Evolutionary conservation across 2,797 vertebrate genomes (phyloP).

Genomic region (Pseudochaenichthys georgianus): DNA sequence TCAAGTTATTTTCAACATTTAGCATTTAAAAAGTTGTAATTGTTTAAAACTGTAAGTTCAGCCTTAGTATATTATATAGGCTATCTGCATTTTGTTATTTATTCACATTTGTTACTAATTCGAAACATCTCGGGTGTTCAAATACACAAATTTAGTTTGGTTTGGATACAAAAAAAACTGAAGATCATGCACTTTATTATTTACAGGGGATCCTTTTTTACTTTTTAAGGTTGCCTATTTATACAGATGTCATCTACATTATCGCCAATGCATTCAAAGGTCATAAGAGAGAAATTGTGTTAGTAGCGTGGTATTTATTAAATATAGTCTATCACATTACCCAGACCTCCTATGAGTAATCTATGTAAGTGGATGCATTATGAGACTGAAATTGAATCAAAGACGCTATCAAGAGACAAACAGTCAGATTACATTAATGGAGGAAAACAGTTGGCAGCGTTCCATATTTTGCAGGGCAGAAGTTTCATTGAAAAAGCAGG

Average conservation of each 20-base stretch:
- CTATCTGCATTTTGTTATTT: neutral
- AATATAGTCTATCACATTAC: neutral
- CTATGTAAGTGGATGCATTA: slow-evolving; percentile 20
- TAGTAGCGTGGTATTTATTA: slow-evolving; percentile 12
- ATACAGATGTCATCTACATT: neutral
- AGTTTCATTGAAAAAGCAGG: slow-evolving; percentile 9
- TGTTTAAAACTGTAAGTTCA: neutral
- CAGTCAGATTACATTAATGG: slow-evolving; percentile 13
- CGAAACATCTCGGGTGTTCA: neutral
- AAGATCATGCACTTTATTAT: no score
- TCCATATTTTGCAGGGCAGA: neutral
- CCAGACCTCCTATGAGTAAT: slow-evolving; percentile 7
- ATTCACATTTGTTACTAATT: neutral
- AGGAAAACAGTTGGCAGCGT: slow-evolving; percentile 22
- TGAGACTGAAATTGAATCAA: slow-evolving; percentile 32
- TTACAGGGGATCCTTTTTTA: neutral
- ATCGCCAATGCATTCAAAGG: slow-evolving; percentile 7
- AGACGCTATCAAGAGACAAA: slow-evolving; percentile 8
- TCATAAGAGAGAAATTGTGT: slow-evolving; percentile 10
- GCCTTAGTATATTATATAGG: no score
- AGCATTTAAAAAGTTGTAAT: neutral
- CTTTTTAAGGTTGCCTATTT: neutral
- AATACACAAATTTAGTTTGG: neutral
- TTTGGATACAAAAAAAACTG: neutral
- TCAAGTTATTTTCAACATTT: no score